Conservation (phyloP, 2,113 vertebrate genomes). For the Solea senegalensis region DNA sequence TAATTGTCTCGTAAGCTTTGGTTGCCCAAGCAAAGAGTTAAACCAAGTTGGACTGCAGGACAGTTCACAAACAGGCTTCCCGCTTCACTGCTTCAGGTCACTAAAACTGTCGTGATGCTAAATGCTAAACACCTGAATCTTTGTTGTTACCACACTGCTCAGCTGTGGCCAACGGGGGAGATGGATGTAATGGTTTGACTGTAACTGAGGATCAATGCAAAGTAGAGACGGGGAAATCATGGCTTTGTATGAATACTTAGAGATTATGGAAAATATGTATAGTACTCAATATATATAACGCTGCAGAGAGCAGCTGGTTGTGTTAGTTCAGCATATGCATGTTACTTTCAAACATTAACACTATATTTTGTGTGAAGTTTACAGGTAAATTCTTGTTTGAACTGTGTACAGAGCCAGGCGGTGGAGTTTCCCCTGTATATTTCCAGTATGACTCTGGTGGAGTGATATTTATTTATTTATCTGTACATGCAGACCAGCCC, state of each 20-base stretch:
- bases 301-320: too few relatives aligned
- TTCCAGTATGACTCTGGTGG: too few relatives aligned
- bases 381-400: too few relatives aligned
- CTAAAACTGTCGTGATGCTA: neutral
- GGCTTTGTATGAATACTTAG: neutral
- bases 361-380: too few relatives aligned
- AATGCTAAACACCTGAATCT: conserved; percentile 2
- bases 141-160: conserved; percentile 1
- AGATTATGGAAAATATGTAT: too few relatives aligned
- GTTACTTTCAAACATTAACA: too few relatives aligned
- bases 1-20: conserved; percentile 66
- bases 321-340: too few relatives aligned
- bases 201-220: neutral
- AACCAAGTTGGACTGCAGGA: conserved; percentile 38
- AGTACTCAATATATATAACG: too few relatives aligned
- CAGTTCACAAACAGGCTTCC: conserved; percentile 20
- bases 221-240: neutral
- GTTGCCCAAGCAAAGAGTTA: conserved; percentile 55
- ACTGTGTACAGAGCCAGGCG: too few relatives aligned
- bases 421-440: too few relatives aligned
- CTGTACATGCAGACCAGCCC: too few relatives aligned
- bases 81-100: conserved; percentile 9
- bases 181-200: conserved; percentile 6
- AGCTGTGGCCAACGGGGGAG: conserved; percentile 12
- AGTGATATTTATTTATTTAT: too few relatives aligned